Conservation (phyloP, 2,113 vertebrate species). For the Colossoma macropomum region DNA sequence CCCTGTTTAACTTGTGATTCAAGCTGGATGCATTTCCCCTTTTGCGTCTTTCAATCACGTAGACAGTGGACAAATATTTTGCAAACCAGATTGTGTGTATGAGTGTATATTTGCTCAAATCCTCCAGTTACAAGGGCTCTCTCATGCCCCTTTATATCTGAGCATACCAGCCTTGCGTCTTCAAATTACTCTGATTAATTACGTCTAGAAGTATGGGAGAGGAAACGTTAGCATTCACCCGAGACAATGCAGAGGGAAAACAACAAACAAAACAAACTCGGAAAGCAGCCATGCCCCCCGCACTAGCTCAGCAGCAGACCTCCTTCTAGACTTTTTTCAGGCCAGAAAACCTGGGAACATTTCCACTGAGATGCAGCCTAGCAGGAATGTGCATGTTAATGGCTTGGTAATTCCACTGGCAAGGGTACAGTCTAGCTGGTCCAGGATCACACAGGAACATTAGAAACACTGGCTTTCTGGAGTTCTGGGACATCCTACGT, state of each 20-base stretch:
- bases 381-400: conserved; percentile 47
- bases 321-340: conserved; percentile 19
- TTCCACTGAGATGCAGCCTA: conserved; percentile 53
- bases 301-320: conserved; percentile 1
- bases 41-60: conserved; percentile 48
- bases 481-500: not conserved
- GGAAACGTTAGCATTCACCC: conserved; percentile 69
- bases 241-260: conserved; percentile 67
- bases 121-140: conserved; percentile 59
- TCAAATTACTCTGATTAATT: conserved; percentile 70
- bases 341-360: conserved; percentile 51
- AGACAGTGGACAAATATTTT: conserved; percentile 59
- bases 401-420: conserved; percentile 41
- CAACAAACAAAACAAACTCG: conserved; percentile 70
- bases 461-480: not conserved
- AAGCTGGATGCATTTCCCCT: not conserved
- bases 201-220: conserved; percentile 71
- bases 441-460: conserved; percentile 38
- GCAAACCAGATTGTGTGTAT: conserved; percentile 39
- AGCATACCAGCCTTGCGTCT: conserved; percentile 7
- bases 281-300: conserved; percentile 49
- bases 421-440: conserved; percentile 33
- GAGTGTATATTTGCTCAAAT: conserved; percentile 73
- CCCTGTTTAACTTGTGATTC: conserved; percentile 7
- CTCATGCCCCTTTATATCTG: conserved; percentile 51